Evolutionary conservation across 1,140 invertebrate genomes (phyloP).

Genomic region (Zaprionus taronus): DNA sequence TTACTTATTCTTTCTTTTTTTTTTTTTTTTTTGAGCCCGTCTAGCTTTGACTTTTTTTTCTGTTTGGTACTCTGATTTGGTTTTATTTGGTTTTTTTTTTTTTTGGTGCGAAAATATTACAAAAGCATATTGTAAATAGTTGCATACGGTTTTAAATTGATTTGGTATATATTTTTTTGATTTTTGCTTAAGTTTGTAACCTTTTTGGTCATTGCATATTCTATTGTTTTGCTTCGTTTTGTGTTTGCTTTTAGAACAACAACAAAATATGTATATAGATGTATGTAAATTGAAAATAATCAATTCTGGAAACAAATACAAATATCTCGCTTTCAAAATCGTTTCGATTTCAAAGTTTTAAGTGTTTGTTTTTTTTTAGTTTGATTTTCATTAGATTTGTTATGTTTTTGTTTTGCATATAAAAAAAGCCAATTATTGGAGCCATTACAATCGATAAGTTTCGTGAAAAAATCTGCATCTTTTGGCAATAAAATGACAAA

Average conservation of each 20-base stretch:
- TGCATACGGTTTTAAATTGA: conserved; percentile 72
- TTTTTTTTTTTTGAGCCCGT: conserved; percentile 42
- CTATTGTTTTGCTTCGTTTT: conserved; percentile 62
- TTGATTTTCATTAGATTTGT: conserved; percentile 33
- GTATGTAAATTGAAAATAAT: conserved; percentile 71
- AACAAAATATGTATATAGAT: conserved; percentile 73
- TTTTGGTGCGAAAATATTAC: conserved; percentile 79
- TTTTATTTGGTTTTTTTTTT: conserved; percentile 52
- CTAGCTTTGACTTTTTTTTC: conserved; percentile 60
- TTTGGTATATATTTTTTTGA: conserved; percentile 53
- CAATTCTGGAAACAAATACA: conserved; percentile 79
- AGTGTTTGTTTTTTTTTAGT: conserved; percentile 46
- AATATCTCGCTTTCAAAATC: conserved; percentile 61
- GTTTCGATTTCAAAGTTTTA: conserved; percentile 51
- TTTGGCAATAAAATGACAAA: conserved; percentile 85
- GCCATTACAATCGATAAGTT: conserved; percentile 85
- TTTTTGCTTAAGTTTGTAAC: conserved; percentile 44
- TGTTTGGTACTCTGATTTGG: conserved; percentile 42
- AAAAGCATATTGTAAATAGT: conserved; percentile 84
- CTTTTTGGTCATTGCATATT: conserved; percentile 42
- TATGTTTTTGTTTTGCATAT: conserved; percentile 39
- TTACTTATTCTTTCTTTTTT: conserved; percentile 30
- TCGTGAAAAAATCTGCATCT: conserved; percentile 84
- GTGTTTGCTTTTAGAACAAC: conserved; percentile 79
- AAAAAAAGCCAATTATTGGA: conserved; percentile 81